phyloP scores from a whole-genome alignment of 1,140 invertebrate genomes.

The Drosophila rhopaloa region DNA sequence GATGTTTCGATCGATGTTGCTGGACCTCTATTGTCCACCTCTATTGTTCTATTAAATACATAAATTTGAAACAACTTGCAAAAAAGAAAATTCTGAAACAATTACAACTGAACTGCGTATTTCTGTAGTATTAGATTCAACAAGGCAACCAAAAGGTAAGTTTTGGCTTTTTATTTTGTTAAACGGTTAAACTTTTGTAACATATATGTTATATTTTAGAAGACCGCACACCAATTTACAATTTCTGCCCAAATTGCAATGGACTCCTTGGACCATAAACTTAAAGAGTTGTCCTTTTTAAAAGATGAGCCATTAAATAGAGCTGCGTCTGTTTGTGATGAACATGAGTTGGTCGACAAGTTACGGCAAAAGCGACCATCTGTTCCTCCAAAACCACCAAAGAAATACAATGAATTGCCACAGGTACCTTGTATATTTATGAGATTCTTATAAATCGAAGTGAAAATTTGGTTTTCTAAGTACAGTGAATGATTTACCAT shows the following conservation, averaged over 20 bases:
- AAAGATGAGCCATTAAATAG: conserved; percentile 1
- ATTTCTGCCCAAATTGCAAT: not conserved
- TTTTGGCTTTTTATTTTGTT: too few species aligned
- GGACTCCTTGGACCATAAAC: conserved; percentile 31
- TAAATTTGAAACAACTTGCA: not conserved
- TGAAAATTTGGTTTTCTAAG: too few species aligned
- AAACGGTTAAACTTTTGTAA: not conserved
- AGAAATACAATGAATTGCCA: conserved; percentile 44
- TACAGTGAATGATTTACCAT: too few species aligned
- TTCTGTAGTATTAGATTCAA: not conserved
- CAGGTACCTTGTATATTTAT: conserved; percentile 37
- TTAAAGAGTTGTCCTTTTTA: conserved; percentile 13
- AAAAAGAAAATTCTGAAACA: not conserved
- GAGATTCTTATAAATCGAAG: too few species aligned
- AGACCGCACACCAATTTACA: not conserved
- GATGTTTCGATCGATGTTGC: too few species aligned
- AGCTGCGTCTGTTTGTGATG: conserved; percentile 12
- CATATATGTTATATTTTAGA: not conserved
- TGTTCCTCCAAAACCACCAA: conserved; percentile 57
- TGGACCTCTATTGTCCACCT: not conserved
- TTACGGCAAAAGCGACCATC: conserved; percentile 15
- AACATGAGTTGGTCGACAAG: conserved; percentile 48
- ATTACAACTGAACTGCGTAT: not conserved
- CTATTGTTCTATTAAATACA: not conserved
- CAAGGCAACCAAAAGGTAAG: not conserved